phyloP scores from a whole-genome alignment of 2,797 vertebrate species.

The Anguilla pacifica region DNA sequence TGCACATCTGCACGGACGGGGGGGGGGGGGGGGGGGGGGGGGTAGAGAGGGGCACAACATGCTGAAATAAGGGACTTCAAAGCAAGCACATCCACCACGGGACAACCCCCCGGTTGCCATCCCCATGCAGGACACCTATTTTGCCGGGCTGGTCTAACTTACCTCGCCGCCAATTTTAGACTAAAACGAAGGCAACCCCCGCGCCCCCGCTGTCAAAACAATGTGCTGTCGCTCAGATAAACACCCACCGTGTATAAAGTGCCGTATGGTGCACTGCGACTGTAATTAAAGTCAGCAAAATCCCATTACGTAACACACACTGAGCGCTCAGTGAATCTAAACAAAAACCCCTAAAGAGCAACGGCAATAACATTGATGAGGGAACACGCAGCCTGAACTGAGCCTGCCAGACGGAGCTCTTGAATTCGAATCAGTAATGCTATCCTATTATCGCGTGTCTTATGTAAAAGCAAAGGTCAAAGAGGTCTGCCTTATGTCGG shows the following conservation, averaged over 20 bases:
- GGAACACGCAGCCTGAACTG: not conserved
- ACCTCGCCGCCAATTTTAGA: not conserved
- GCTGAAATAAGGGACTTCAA: not conserved
- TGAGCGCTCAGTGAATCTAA: conserved; percentile 32
- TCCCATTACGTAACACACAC: not conserved
- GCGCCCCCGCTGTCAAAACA: not conserved
- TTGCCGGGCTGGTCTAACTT: not conserved
- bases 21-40: not conserved
- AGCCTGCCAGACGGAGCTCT: not conserved
- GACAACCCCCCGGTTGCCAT: not conserved
- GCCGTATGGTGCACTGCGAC: not conserved
- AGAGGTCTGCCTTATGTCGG: not conserved
- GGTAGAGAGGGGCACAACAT: not conserved
- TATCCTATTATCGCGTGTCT: not conserved
- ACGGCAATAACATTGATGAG: not conserved
- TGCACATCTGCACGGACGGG: not conserved
- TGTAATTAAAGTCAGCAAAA: not conserved
- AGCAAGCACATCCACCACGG: not conserved
- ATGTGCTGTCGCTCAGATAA: not conserved
- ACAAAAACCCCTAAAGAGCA: conserved; percentile 32
- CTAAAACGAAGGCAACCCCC: not conserved
- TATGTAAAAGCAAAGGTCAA: not conserved
- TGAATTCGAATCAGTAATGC: not conserved
- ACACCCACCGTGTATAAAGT: not conserved
- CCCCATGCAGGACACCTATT: not conserved